Evolutionary conservation across 2,888 invertebrate species (phyloP).

Genomic region (Nomada ruficornis): DNA sequence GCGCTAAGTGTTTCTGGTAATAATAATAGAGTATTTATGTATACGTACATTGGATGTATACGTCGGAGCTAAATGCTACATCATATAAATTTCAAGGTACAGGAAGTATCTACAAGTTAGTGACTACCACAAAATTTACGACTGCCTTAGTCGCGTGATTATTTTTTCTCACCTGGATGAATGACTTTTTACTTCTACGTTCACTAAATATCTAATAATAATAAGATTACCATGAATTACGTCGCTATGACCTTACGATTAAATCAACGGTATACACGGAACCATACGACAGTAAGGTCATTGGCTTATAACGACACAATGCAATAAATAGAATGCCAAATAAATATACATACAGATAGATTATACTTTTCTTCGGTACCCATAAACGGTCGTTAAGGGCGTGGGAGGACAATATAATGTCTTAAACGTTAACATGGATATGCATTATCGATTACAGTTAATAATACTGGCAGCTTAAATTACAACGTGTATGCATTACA

Average conservation of each 20-base stretch:
- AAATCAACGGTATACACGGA: constrained; percentile 70
- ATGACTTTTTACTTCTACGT: constrained; percentile 54
- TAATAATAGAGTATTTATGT: constrained; percentile 62
- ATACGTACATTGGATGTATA: constrained; percentile 57
- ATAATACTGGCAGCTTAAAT: constrained; percentile 81
- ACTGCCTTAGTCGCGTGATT: constrained; percentile 37
- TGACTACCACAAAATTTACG: constrained; percentile 72
- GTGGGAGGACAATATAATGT: constrained; percentile 72
- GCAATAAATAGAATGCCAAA: constrained; percentile 75
- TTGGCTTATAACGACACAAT: constrained; percentile 63
- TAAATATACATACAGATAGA: constrained; percentile 71
- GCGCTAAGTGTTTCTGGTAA: constrained; percentile 61
- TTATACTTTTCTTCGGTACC: constrained; percentile 64
- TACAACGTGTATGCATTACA: constrained; percentile 65
- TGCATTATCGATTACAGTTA: constrained; percentile 82
- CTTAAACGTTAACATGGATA: constrained; percentile 80
- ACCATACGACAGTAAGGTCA: constrained; percentile 51
- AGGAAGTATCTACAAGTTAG: constrained; percentile 82
- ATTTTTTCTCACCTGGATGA: constrained; percentile 32
- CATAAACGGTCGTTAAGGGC: constrained; percentile 65
- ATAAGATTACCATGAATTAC: constrained; percentile 71
- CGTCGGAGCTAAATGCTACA: constrained; percentile 72
- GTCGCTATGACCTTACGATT: constrained; percentile 72
- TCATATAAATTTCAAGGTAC: constrained; percentile 83
- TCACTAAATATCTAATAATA: constrained; percentile 57